phyloP scores from a whole-genome alignment of 2,888 invertebrate genomes.

The Nebria salina region DNA sequence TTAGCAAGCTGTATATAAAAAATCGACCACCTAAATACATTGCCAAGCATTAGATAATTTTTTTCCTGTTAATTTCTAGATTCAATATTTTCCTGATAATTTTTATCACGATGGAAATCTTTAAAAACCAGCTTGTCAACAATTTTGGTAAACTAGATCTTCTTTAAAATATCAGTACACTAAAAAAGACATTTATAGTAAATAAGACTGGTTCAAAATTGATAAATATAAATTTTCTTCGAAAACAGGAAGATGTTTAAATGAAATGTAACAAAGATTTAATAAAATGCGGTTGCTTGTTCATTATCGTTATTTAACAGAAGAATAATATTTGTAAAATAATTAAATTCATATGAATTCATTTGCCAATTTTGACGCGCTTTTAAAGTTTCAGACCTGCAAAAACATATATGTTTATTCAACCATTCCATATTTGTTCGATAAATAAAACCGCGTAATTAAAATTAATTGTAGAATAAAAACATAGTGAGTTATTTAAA shows the following conservation, averaged over 20 bases:
- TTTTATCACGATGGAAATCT: not conserved
- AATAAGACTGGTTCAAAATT: no score
- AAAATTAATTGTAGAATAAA: conserved; percentile 20
- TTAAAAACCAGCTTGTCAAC: not conserved
- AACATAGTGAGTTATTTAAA: conserved; percentile 13
- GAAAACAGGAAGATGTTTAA: no score
- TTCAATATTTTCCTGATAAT: not conserved
- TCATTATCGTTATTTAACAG: no score
- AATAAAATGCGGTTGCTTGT: no score
- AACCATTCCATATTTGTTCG: conserved; percentile 15
- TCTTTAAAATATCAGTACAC: not conserved
- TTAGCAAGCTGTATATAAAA: not conserved
- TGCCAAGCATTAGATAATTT: not conserved
- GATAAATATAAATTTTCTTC: no score
- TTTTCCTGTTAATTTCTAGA: not conserved
- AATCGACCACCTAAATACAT: not conserved
- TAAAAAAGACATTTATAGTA: no score
- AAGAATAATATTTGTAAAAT: no score
- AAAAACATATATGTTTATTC: no score
- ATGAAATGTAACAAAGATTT: no score
- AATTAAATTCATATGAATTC: no score
- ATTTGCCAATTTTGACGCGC: no score
- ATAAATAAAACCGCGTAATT: conserved; percentile 15
- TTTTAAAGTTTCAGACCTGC: no score
- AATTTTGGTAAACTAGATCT: not conserved